Base-by-base conservation (phyloP, 2,113 vertebrate species). In the Sterrhoptilus dennistouni region DNA sequence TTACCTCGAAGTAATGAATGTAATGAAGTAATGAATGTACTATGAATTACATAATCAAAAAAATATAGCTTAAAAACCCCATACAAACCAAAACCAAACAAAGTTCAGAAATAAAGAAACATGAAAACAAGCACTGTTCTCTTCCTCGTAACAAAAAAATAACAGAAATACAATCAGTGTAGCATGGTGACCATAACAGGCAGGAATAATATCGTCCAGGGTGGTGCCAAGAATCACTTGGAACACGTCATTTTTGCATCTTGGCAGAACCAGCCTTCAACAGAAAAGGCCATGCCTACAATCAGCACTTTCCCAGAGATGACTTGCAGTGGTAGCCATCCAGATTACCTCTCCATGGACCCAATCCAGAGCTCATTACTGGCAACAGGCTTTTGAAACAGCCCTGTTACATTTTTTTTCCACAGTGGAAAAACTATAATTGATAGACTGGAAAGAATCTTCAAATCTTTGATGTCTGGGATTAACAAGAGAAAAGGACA, bases 371-470 rank as follows among this genome's bases (percentile, higher is more conserved):
- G 0, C 90, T 87, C 61, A 47, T 91, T 91, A 89, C 18, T 71
- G n/a, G 68, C 83, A 95, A 77, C 21, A 86, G 54, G 42, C 52
- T 90, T 95, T 78, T 74, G 68, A 74, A 95, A 86, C 49, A 90
- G 38, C 56, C 42, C 24, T 28, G 12, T n/a, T 49, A 42, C 9
- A 6, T 61, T 27, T 79, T 81, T 85, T 85, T 69, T 49, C 47
- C 71, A 77, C 71, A 88, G 72, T 57, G 54, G 59, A 66, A 83
- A 86, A 93, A 42, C 27, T 90, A 45, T 85, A 83, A 90, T 35
- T 80, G 79, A 85, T 3, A 72, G 57, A 75, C 74, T 90, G 91
- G 44, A 92, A 92, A 89, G 35, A 83, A 89, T 52, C 47, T 61
- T 83, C 71, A 75, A 66, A 33, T 68, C 90, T 86, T 94, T 88